Evolutionary conservation across 1,140 invertebrate genomes (phyloP).

Genomic region (Cyclargus thomasi): DNA sequence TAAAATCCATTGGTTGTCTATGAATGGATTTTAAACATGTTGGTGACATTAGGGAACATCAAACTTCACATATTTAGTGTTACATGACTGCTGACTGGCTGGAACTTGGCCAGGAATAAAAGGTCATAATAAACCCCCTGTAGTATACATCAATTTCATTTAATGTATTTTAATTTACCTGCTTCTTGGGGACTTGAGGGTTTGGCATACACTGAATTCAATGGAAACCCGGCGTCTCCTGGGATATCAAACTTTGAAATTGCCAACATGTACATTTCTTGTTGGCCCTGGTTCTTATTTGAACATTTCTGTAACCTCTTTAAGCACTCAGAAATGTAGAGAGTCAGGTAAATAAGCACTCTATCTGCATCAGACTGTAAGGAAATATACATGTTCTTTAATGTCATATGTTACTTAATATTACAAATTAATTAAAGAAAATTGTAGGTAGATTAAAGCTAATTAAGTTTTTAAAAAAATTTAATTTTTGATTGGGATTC

Average conservation of each 20-base stretch:
- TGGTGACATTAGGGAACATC: too few species aligned
- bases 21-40: too few species aligned
- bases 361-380: constrained; percentile 94
- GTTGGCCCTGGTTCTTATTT: constrained; percentile 90
- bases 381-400: constrained; percentile 23
- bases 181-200: constrained; percentile 86
- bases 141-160: background rate
- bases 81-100: too few species aligned
- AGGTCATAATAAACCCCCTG: too few species aligned
- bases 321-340: constrained; percentile 99
- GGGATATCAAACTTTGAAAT: constrained; percentile 98
- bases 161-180: constrained; percentile 72
- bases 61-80: too few species aligned
- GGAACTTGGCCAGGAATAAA: too few species aligned
- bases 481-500: background rate
- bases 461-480: constrained; percentile 3
- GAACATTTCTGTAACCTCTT: constrained; percentile 95
- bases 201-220: constrained; percentile 97
- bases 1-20: too few species aligned
- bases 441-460: background rate
- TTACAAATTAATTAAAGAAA: too few species aligned
- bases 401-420: too few species aligned
- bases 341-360: constrained; percentile 97
- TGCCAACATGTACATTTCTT: constrained; percentile 97
- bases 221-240: constrained; percentile 95